Conservation (phyloP, 2,113 vertebrate species). For the Trogon melanurus region DNA sequence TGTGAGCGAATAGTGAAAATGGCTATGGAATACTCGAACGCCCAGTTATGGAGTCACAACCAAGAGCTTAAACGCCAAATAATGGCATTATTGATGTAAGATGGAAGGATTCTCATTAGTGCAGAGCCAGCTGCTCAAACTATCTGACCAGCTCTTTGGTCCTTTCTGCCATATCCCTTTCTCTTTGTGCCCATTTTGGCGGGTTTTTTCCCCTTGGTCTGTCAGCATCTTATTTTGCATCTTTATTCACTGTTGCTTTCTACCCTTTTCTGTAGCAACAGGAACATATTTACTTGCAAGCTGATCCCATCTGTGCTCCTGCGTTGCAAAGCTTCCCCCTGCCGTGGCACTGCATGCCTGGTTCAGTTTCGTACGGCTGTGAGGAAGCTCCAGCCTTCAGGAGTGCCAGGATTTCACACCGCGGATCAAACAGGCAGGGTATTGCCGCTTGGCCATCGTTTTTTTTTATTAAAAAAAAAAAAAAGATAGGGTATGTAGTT, state of each 20-base stretch:
- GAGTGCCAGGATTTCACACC: constrained; percentile 10
- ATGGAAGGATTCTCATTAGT: neutral
- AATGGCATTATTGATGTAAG: neutral
- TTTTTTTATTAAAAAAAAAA: too few species aligned
- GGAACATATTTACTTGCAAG: constrained; percentile 60
- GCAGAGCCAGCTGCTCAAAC: neutral
- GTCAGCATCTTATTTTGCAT: neutral
- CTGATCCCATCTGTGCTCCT: constrained; percentile 66
- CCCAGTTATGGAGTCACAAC: neutral
- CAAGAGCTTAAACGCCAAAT: neutral
- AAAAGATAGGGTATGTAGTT: neutral
- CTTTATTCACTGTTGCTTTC: constrained; percentile 23
- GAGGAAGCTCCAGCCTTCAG: constrained; percentile 4
- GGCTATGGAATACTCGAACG: neutral
- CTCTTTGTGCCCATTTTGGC: neutral
- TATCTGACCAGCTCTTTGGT: neutral
- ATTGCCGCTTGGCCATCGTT: neutral
- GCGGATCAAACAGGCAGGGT: neutral
- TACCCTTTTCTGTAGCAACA: constrained; percentile 24
- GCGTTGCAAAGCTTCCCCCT: constrained; percentile 17
- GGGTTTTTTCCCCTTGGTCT: neutral
- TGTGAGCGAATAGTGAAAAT: constrained; percentile 16
- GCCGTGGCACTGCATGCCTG: constrained; percentile 37
- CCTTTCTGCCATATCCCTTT: neutral
- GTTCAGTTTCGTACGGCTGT: neutral